Percentiles rank a stretch among this genome's conserved stretches.
phyloP scores from a whole-genome alignment of 2,797 vertebrate species.

The Aulostomus chinensis region DNA sequence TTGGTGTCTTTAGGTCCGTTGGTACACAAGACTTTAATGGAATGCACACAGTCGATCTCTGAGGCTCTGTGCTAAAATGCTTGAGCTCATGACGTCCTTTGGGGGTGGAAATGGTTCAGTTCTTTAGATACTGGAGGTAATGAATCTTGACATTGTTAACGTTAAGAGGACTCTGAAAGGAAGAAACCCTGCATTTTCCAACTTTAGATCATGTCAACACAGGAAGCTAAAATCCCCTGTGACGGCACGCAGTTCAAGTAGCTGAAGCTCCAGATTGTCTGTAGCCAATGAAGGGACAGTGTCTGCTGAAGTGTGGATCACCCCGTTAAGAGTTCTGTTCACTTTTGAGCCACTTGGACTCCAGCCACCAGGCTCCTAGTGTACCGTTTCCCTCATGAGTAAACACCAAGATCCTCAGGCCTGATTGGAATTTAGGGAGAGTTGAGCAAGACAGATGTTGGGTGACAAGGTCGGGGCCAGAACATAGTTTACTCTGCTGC shows the following conservation, averaged over 20 bases:
- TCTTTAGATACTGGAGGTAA: conserved; percentile 8
- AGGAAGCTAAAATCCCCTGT: conserved; percentile 69
- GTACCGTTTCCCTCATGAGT: conserved; percentile 17
- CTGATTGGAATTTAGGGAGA: conserved; percentile 41
- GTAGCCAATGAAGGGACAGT: neutral
- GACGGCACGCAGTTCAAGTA: conserved; percentile 32
- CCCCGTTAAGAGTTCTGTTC: neutral
- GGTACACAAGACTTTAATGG: neutral
- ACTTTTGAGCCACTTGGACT: conserved; percentile 12
- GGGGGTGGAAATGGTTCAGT: conserved; percentile 1
- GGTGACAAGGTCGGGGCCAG: conserved; percentile 40
- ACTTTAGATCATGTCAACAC: conserved; percentile 61
- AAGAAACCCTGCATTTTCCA: conserved; percentile 30
- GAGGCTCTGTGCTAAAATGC: neutral
- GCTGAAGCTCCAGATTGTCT: conserved; percentile 6
- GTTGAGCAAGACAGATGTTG: conserved; percentile 59
- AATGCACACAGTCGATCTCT: neutral
- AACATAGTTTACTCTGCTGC: conserved; percentile 23
- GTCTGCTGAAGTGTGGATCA: neutral
- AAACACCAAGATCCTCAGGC: conserved; percentile 12
- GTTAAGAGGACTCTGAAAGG: conserved; percentile 1
- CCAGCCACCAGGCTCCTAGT: conserved; percentile 5
- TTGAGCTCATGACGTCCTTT: neutral
- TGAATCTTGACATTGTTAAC: conserved; percentile 5
- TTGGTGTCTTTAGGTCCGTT: neutral